Conservation (phyloP, 64 coral and sea anemone genomes). For the Montipora efflorescens region DNA sequence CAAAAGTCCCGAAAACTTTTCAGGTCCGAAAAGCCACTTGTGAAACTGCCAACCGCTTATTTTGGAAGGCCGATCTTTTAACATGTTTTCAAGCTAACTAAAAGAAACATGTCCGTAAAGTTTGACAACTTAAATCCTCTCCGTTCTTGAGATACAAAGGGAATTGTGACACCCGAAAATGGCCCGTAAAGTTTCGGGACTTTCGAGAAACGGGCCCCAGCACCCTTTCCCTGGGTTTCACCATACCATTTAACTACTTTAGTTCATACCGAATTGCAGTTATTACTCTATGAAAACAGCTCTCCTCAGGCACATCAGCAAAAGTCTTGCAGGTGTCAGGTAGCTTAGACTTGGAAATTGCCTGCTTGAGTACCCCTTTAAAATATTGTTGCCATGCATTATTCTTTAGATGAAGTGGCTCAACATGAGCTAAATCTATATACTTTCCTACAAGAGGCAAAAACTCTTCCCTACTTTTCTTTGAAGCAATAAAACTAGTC, state of each 20-base stretch:
- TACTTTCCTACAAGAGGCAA: conserved; percentile 67
- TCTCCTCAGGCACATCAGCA: conserved; percentile 38
- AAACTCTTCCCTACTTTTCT: conserved; percentile 77
- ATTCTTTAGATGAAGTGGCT: conserved; percentile 73
- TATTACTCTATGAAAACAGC: conserved; percentile 66
- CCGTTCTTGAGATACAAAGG: no score
- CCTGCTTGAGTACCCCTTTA: conserved; percentile 41
- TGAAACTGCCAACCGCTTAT: no score
- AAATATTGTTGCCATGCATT: conserved; percentile 72
- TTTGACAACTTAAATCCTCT: no score
- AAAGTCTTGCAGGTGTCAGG: conserved; percentile 22
- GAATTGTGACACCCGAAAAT: no score
- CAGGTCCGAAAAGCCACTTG: no score
- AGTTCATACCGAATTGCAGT: conserved; percentile 18
- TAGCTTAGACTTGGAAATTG: conserved; percentile 61
- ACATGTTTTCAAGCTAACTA: no score
- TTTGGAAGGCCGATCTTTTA: no score
- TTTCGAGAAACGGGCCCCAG: no score
- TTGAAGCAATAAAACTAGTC: conserved; percentile 46
- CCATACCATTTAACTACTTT: conserved; percentile 69
- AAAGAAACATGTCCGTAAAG: no score
- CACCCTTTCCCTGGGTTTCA: conserved; percentile 32
- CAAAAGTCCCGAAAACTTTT: no score
- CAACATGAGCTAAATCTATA: conserved; percentile 69
- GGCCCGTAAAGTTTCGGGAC: no score